Evolutionary conservation across 2,113 vertebrate genomes (phyloP), one percentile per base, ranked within the genome.

Genomic region (Oreotrochilus melanogaster): DNA sequence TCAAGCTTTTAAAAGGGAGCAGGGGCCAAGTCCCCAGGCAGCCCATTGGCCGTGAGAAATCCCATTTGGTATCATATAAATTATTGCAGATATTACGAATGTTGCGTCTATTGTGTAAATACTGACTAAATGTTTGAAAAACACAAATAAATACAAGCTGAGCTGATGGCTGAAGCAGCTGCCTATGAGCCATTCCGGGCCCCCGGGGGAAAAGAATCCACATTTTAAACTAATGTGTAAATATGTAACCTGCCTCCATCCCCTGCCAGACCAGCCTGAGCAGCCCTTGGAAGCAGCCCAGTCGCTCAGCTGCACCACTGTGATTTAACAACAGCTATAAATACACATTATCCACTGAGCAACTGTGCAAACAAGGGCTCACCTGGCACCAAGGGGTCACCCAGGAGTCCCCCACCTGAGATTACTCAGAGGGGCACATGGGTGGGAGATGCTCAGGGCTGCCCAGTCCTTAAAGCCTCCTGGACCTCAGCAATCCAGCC

Each of bases 221-320:
- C 95, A 97, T 96, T 96, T 97, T 96, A 96, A 96, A 94, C 95
- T 94, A 93, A 96, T 94, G 95, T 96, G 96, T 97, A 96, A 96
- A 97, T 97, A 96, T 96, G 96, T 90, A 97, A 96, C 96, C 96
- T 97, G 93, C 94, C 96, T 95, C 92, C 92, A 84, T 80, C 79
- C 90, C 93, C 92, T 15, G 65, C 94, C 94, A 88, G 82, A 39
- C 73, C 69, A 18, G 91, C 24, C 1, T 86, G 90, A 96, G 94
- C 94, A 96, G 95, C 24, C 86, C 90, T 95, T 96, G 96, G 96
- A 96, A 96, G 82, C 61, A 0, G 86, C 95, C 95, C 95, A 97
- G 93, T 71, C 88, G 72, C 93, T 97, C 96, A 96, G 95, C 95
- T 97, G 96, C 95, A 92, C 1, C 2, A 86, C 78, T 93, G 14